Base-by-base conservation (phyloP, 2,113 vertebrate genomes). In the Lophura nycthemera region DNA sequence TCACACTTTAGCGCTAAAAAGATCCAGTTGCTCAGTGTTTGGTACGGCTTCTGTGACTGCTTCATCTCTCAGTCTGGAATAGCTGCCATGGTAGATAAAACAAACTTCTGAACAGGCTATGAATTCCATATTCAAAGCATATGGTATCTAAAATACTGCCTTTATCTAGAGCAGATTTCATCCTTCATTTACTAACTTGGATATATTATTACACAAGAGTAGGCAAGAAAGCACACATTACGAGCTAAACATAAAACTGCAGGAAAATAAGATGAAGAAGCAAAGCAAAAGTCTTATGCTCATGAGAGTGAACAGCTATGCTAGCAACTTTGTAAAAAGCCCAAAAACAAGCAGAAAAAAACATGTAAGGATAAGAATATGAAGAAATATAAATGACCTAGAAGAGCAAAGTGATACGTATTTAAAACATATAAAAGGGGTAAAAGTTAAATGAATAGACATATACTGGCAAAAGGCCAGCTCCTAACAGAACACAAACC, bases 401-500 rank as follows among this genome's bases (percentile, higher is more conserved):
- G 29, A 83, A 86, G 1, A 83, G 77, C 42, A 79, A 94, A 90
- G 36, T 71, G 76, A 50, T 63, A 83, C 3, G 34, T 42, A 86
- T 76, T 88, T 79, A 67, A 89, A 92, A 93, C 61, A 83, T n/a
- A 59, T n/a, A 59, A 59, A n/a, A 59, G 54, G 63, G 75, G 74
- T 65, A 88, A 83, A 86, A 61, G 40, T 89, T 91, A 92, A 89
- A 96, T 83, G 86, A 92, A 89, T 18, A 88, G 92, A 89, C 84
- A 61, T 3, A 25, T 57, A 56, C 69, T 94, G 94, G 94, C 86
- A 88, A 65, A 42, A 67, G 16, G 76, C 93, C 93, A 94, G 32
- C 59, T 89, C 50, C 75, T 90, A 78, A 88, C 64, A 87, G 64
- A 94, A 90, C 69, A 85, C 71, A 95, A 94, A 90, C 78, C 85